Percentiles rank a stretch among this genome's conserved stretches.
Conservation (phyloP, 2,113 vertebrate species). For the Pelecanoides urinatrix region DNA sequence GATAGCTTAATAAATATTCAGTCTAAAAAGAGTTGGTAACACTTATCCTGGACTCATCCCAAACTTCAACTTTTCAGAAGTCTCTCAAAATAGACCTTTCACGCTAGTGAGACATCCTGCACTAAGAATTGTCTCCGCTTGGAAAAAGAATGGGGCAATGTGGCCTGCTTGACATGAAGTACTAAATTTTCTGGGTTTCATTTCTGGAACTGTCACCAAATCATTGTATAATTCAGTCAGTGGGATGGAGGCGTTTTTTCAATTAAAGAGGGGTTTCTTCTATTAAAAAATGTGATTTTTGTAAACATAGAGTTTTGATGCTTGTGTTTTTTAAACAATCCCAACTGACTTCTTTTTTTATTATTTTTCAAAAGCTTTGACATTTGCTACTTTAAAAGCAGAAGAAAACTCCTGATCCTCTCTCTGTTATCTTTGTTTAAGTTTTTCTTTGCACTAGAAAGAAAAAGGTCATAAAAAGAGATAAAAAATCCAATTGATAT, state of each 20-base stretch:
- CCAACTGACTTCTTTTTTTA: not conserved
- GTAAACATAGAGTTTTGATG: not conserved
- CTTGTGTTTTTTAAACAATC: not conserved
- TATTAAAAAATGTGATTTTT: slow-evolving; percentile 7
- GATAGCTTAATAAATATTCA: slow-evolving; percentile 1
- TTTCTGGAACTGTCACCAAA: slow-evolving; percentile 16
- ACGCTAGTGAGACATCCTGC: not conserved
- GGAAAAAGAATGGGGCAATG: not conserved
- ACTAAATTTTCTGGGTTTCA: slow-evolving; percentile 7
- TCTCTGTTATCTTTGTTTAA: not conserved
- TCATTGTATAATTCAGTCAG: not conserved
- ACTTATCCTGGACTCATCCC: not conserved
- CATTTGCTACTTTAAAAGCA: not conserved
- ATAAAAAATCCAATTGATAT: not conserved
- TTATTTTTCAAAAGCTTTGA: not conserved
- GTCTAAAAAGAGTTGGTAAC: not conserved
- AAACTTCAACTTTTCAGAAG: not conserved
- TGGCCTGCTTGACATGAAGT: not conserved
- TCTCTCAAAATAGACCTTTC: not conserved
- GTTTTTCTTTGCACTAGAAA: not conserved
- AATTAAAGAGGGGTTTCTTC: slow-evolving; percentile 2
- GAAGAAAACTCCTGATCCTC: not conserved
- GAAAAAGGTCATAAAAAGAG: not conserved
- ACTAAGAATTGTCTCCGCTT: not conserved
- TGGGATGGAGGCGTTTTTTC: not conserved